Conservation (phyloP, 1,140 invertebrate genomes). For the Wiebesia pumilae region DNA sequence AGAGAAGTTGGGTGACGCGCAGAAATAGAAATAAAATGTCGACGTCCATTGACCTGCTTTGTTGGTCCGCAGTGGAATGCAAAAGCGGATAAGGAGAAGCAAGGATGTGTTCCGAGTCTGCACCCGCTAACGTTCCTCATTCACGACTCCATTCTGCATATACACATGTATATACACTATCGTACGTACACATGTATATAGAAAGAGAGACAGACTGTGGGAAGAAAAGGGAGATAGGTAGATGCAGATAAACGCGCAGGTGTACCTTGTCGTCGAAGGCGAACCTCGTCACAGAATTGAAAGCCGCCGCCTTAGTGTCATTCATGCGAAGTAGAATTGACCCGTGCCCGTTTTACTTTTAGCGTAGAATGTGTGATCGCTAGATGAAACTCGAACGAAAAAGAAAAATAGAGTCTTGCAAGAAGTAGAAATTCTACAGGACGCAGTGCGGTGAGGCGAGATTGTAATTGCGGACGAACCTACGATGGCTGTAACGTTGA, state of each 20-base stretch:
- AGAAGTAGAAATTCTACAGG: too few relatives aligned
- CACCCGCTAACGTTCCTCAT: background rate
- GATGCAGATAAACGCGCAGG: background rate
- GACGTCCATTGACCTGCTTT: slow-evolving; percentile 12
- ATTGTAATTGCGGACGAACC: background rate
- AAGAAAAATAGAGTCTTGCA: background rate
- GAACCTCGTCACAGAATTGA: background rate
- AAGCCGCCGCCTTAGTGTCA: background rate
- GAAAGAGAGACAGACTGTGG: too few relatives aligned
- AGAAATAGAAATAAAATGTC: background rate
- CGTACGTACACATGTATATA: background rate
- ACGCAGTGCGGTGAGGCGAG: background rate
- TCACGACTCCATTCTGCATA: background rate
- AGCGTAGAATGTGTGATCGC: too few relatives aligned
- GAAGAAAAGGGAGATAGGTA: background rate
- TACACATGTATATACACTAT: background rate
- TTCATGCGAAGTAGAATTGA: slow-evolving; percentile 4
- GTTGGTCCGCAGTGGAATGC: background rate
- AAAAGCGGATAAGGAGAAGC: background rate
- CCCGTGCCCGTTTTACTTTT: background rate
- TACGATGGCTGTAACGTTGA: background rate
- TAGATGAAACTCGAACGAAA: background rate
- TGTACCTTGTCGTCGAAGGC: background rate
- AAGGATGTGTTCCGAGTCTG: slow-evolving; percentile 1
- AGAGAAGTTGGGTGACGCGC: background rate